Percentiles rank a stretch among this genome's conserved stretches.
These are phyloP conservation scores for Trichogramma dendrolimi DNA, from an alignment of 2,888 invertebrate species.

Conservation along the genomic window DNA sequence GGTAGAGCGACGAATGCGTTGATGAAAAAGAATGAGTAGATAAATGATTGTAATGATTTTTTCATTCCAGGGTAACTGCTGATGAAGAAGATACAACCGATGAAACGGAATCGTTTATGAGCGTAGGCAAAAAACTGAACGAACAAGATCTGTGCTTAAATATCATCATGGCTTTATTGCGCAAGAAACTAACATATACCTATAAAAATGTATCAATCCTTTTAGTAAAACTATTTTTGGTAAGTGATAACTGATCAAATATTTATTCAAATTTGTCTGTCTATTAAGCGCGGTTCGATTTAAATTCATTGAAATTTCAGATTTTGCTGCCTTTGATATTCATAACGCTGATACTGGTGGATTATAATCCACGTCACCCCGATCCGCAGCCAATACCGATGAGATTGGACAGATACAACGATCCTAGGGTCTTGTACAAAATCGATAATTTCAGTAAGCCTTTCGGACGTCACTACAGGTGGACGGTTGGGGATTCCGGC, in stretches of 20 bases:
- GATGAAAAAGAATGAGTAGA: too few relatives aligned
- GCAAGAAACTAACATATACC: slow-evolving; percentile 6
- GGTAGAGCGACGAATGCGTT: slow-evolving; percentile 13
- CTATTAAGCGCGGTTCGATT: background rate
- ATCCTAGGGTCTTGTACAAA: slow-evolving; percentile 39
- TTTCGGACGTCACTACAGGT: slow-evolving; percentile 32
- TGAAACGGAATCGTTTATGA: too few relatives aligned
- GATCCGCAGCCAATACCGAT: slow-evolving; percentile 36
- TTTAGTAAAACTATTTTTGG: slow-evolving; percentile 1
- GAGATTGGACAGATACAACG: slow-evolving; percentile 41
- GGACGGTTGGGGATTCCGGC: slow-evolving; percentile 29
- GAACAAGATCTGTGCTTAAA: background rate
- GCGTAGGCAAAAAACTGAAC: too few relatives aligned
- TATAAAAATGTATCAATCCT: background rate
- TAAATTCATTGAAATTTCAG: slow-evolving; percentile 28
- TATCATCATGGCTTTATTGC: background rate
- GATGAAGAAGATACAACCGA: background rate
- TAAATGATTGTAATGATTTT: slow-evolving; percentile 30
- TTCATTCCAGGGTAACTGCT: slow-evolving; percentile 13
- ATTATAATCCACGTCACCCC: slow-evolving; percentile 31
- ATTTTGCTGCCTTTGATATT: slow-evolving; percentile 41
- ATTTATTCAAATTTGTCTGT: background rate
- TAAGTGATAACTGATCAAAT: background rate
- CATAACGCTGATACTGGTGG: slow-evolving; percentile 39
- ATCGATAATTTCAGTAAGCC: slow-evolving; percentile 20